Percentiles rank a stretch among this genome's conserved stretches.
These are phyloP conservation scores for Sciurus niger DNA, from an alignment of 2,113 vertebrate species.

Conservation along the genomic window DNA sequence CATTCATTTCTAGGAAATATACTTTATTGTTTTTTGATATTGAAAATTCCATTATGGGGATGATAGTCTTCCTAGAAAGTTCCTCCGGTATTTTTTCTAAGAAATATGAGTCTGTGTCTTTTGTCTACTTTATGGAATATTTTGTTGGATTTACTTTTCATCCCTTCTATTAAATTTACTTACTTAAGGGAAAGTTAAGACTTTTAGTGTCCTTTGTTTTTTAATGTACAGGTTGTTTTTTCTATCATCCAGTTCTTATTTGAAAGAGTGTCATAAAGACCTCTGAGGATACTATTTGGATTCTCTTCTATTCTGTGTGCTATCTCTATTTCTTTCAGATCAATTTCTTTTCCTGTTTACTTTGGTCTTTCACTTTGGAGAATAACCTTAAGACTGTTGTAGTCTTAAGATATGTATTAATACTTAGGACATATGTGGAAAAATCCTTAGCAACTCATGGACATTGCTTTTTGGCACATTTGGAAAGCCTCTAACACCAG, in stretches of 20 bases:
- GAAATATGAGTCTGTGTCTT: background rate
- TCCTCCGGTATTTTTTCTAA: background rate
- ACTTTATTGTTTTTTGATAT: background rate
- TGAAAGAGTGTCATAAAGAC: background rate
- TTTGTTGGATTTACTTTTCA: conserved; percentile 30
- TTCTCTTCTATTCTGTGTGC: background rate
- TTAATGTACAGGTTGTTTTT: background rate
- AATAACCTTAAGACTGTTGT: background rate
- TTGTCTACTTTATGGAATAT: background rate
- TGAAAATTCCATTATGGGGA: background rate
- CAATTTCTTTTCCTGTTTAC: background rate
- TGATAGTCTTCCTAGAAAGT: background rate
- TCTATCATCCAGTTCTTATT: background rate
- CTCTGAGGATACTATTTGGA: background rate
- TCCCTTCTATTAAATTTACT: background rate
- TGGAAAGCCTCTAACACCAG: background rate
- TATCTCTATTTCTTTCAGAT: background rate
- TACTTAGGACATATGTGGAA: background rate
- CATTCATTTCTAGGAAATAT: background rate
- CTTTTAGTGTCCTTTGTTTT: background rate
- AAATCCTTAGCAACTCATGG: background rate
- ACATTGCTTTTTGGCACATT: background rate
- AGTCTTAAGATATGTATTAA: background rate
- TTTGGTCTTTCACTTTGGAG: conserved; percentile 7
- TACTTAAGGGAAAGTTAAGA: background rate